A percentile compares a stretch with the other conserved stretches of the same genome.
Conservation (phyloP, 2,888 invertebrate genomes). For the Taphrorychus bicolor region DNA sequence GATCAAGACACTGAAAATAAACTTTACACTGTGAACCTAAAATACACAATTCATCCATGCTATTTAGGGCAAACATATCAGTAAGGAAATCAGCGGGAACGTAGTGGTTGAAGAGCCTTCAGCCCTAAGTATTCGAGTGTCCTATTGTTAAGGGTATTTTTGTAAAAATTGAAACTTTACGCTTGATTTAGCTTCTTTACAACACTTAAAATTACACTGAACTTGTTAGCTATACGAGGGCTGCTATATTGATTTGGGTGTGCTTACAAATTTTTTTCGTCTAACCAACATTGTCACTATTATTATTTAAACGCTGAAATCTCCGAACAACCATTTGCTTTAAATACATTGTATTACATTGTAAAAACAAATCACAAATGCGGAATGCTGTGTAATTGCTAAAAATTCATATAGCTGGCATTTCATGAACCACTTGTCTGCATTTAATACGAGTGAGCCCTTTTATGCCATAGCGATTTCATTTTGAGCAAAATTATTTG, state of each 20-base stretch:
- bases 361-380: slow-evolving; percentile 12
- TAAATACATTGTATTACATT: background rate
- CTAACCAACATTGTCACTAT: too few relatives aligned
- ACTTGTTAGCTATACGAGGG: background rate
- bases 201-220: background rate
- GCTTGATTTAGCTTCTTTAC: slow-evolving; percentile 1
- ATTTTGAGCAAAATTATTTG: slow-evolving; percentile 49
- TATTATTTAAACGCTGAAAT: too few relatives aligned
- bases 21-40: slow-evolving; percentile 17
- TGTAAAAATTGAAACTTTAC: background rate
- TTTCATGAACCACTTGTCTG: slow-evolving; percentile 34
- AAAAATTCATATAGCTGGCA: slow-evolving; percentile 35
- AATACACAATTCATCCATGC: slow-evolving; percentile 8
- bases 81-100: background rate
- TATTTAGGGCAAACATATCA: background rate
- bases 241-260: background rate
- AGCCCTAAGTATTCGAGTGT: background rate
- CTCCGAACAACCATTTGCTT: background rate
- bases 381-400: slow-evolving; percentile 34
- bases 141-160: background rate
- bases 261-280: too few relatives aligned
- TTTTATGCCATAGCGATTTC: slow-evolving; percentile 14
- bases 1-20: slow-evolving; percentile 23
- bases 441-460: slow-evolving; percentile 22
- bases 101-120: background rate